phyloP scores from a whole-genome alignment of 1,140 invertebrate species.

The Drosophila micromelanica region DNA sequence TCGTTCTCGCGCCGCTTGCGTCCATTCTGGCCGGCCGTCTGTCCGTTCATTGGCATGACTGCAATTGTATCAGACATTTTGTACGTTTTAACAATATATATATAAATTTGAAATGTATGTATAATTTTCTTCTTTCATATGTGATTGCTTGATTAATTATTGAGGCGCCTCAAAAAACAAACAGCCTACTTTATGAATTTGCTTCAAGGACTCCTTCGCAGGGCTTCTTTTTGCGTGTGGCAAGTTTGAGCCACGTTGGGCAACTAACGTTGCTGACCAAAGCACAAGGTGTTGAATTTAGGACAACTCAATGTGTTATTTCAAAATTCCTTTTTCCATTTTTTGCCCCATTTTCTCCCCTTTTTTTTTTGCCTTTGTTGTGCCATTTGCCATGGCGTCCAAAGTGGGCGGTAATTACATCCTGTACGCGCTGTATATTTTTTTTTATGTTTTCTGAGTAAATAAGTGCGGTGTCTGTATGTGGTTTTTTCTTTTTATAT shows the following conservation, averaged over 20 bases:
- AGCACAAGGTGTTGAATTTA: conserved; percentile 75
- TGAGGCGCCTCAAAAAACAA: not conserved
- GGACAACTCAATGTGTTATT: conserved; percentile 58
- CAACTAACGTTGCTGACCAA: conserved; percentile 66
- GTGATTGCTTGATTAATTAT: conserved; percentile 30
- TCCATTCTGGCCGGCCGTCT: conserved; percentile 67
- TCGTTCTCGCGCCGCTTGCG: conserved; percentile 71
- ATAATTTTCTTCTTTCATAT: conserved; percentile 16
- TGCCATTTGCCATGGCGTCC: conserved; percentile 52
- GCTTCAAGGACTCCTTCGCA: conserved; percentile 1
- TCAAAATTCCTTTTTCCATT: conserved; percentile 21
- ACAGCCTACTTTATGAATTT: conserved; percentile 31
- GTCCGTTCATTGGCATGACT: conserved; percentile 84
- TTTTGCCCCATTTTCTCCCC: conserved; percentile 1
- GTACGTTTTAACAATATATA: not conserved
- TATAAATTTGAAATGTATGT: conserved; percentile 6
- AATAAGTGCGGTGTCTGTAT: conserved; percentile 42
- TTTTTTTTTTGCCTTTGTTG: conserved; percentile 46
- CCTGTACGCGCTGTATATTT: conserved; percentile 62
- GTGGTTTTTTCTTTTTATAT: not conserved
- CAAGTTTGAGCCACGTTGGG: conserved; percentile 68
- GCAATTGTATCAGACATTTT: conserved; percentile 51
- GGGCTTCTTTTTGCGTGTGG: conserved; percentile 56
- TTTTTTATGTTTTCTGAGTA: conserved; percentile 46
- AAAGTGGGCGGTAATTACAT: conserved; percentile 63